phyloP scores from a whole-genome alignment of 2,113 vertebrate species.

The Rhipidura dahli region DNA sequence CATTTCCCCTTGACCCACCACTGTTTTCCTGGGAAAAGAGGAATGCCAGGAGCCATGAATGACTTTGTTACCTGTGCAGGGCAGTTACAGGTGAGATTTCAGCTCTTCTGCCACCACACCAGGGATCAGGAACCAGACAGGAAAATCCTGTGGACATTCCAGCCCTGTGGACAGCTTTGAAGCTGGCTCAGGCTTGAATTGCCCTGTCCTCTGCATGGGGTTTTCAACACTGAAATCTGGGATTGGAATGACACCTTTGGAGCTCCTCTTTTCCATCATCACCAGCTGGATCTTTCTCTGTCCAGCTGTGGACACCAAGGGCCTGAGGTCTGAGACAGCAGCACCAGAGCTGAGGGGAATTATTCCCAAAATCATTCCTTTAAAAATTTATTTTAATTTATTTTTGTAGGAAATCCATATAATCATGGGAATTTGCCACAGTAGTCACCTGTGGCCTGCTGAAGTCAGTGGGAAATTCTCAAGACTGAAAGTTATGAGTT shows the following conservation, averaged over 20 bases:
- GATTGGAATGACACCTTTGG: background rate
- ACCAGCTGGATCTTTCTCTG: background rate
- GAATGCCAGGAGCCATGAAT: background rate
- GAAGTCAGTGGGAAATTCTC: background rate
- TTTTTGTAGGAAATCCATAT: background rate
- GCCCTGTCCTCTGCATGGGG: background rate
- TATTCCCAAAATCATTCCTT: background rate
- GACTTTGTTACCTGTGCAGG: background rate
- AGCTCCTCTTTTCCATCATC: background rate
- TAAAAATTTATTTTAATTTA: accelerated
- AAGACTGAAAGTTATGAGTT: background rate
- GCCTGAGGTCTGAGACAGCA: background rate
- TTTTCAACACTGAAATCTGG: background rate
- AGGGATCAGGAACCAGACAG: background rate
- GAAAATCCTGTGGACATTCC: background rate
- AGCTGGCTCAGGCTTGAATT: background rate
- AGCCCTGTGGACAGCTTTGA: background rate
- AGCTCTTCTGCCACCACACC: background rate
- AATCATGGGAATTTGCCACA: accelerated
- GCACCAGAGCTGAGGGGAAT: background rate
- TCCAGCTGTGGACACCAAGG: accelerated
- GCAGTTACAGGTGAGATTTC: background rate
- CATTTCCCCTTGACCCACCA: background rate
- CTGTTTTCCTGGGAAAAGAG: background rate
- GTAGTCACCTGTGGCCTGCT: background rate